Evolutionary conservation across 2,113 vertebrate species (phyloP), one percentile per base, ranked within the genome.

Genomic region (Engraulis encrasicolus): DNA sequence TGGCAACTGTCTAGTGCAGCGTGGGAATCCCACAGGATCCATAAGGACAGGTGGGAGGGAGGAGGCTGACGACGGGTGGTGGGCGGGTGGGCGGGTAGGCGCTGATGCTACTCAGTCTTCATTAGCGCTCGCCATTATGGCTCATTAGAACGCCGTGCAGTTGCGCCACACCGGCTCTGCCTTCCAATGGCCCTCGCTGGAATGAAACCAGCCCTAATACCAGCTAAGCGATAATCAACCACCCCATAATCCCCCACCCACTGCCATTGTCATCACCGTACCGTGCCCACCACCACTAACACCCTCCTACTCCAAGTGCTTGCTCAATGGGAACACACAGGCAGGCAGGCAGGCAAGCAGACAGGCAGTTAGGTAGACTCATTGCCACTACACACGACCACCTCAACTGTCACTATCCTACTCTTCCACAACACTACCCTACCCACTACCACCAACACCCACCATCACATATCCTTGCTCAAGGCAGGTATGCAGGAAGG

Each of bases 171-270:
- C 82, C 78, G 87, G 88, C 83, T 83, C 81, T 52, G 83, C 84
- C 84, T 86, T 90, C 88, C 91, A 90, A 93, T 86, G 88, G 85
- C 88, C 71, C 83, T 81, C 79, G 86, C 90, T 86, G 83, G 89
- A 74, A 74, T 74, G 66, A 74, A 89, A 92, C 81, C 52, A 87
- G 88, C 84, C 86, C 87, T 89, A 90, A 93, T 88, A 92, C 88
- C 84, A 87, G 90, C 89, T 81, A 87, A 91, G 92, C 84, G 91
- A 93, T 89, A 92, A 92, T 92, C 88, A 92, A 92, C 84, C 78
- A 45, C 40, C 14, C 84, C 82, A 83, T 90, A 91, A 91, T 88
- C 84, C 17, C 50, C 84, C 78, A 18, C 40, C 40, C 40, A 45
- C 40, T 45, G 40, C 40, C 40, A 45, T n/a, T n/a, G n/a, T n/a